These are phyloP conservation scores for Heliocidaris tuberculata DNA, from an alignment of 35 echinoderm and acorn worm genomes.

Conservation along the genomic window DNA sequence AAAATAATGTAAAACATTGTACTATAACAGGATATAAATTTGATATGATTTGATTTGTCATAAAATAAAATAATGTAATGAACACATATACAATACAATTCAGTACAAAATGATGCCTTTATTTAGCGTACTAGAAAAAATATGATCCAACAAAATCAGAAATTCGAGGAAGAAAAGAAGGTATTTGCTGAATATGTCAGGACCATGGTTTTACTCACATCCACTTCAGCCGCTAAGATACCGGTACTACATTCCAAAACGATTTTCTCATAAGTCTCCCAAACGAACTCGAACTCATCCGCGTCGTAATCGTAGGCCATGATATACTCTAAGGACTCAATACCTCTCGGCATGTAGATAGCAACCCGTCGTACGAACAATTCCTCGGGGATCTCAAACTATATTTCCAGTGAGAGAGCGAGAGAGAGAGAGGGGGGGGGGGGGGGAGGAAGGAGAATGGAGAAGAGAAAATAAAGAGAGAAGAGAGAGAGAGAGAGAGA, in stretches of 20 bases:
- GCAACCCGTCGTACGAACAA: neutral
- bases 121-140: neutral
- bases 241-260: neutral
- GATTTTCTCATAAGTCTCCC: neutral
- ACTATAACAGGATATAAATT: too few relatives aligned
- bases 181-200: neutral
- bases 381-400: neutral
- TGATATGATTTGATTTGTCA: neutral
- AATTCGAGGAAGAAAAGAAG: too few relatives aligned
- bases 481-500: too few relatives aligned
- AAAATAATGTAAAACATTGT: too few relatives aligned
- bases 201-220: neutral
- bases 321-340: neutral
- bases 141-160: neutral
- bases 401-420: neutral
- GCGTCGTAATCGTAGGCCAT: neutral
- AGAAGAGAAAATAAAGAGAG: too few relatives aligned
- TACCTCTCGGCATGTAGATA: neutral
- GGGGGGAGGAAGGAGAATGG: neutral
- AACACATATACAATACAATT: neutral
- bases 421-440: neutral
- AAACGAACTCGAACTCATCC: neutral
- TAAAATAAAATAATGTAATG: neutral
- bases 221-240: neutral
- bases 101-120: neutral